A percentile compares a stretch with the other conserved stretches of the same genome.
phyloP scores from a whole-genome alignment of 2,797 vertebrate genomes.

The Linurgus olivaceus region DNA sequence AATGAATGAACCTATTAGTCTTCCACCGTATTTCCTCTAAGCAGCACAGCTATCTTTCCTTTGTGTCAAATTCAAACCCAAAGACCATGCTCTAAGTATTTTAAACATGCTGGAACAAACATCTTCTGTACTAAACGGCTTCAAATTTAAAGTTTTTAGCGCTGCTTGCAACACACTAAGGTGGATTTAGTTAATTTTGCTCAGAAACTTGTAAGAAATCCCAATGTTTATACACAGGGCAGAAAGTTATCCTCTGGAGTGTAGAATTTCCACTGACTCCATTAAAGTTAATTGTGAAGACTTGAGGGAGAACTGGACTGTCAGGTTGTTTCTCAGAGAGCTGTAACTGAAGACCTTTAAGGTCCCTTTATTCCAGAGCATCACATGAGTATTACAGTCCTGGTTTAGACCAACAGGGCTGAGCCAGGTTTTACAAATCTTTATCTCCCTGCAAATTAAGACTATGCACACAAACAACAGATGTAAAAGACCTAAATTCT shows the following conservation, averaged over 20 bases:
- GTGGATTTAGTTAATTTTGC: background rate
- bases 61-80: background rate
- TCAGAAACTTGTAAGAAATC: background rate
- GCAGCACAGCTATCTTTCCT: background rate
- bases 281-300: background rate
- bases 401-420: background rate
- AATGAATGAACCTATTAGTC: background rate
- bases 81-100: background rate
- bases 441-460: background rate
- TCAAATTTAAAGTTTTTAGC: background rate
- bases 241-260: background rate
- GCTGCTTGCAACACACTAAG: background rate
- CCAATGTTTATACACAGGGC: background rate
- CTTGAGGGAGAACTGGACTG: background rate
- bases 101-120: background rate
- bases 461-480: fast-evolving
- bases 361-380: background rate
- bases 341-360: background rate
- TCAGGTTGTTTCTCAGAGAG: background rate
- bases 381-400: background rate
- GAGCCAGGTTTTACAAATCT: background rate
- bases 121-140: background rate
- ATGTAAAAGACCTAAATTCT: background rate
- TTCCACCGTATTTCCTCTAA: background rate
- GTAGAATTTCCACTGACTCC: background rate